Evolutionary conservation across 1,140 invertebrate genomes (phyloP), one percentile per base, ranked within the genome.

Genomic region (Chironomus tepperi): DNA sequence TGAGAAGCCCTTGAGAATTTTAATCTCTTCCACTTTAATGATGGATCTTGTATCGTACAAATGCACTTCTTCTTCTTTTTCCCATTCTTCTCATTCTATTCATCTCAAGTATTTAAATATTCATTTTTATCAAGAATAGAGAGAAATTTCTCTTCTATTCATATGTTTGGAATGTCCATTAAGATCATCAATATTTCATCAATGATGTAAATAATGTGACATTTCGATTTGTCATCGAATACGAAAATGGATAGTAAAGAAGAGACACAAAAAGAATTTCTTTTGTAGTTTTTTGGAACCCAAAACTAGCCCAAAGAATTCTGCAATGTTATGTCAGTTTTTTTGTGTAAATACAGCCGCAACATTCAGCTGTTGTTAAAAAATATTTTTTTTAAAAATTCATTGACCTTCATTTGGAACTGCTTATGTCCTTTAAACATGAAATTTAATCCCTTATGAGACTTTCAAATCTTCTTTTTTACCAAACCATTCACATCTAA

Each of bases 131-230:
- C 24, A 34, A 34, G 1, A 34, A 2, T 34, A 5, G 5, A 34
- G 1, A 34, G 24, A 34, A 34, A 34, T 34, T 34, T 34, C 24
- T 34, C 5, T 34, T 34, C 24, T 34, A 57, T 15, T n/a, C 47
- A 57, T n/a, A 70, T 70, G 65, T 21, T 70, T 7, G 9, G 18
- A 15, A 70, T 70, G 65, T 70, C 65, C 65, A 70, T 70, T 70
- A 70, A 10, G 16, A 70, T 21, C 16, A 19, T 70, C 65, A 70
- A 70, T 70, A 18, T 70, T 70, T 70, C 65, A 21, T 70, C 19
- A 21, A 70, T 70, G 16, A 70, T 70, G 65, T 70, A 70, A 70
- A 70, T 70, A 70, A 70, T 70, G 65, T 70, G 65, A 70, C 65
- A 70, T 70, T 70, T 70, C 18, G 6, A 18, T 70, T 19, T 70